Conservation (phyloP, 2,113 vertebrate species). For the Aptenodytes forsteri region DNA sequence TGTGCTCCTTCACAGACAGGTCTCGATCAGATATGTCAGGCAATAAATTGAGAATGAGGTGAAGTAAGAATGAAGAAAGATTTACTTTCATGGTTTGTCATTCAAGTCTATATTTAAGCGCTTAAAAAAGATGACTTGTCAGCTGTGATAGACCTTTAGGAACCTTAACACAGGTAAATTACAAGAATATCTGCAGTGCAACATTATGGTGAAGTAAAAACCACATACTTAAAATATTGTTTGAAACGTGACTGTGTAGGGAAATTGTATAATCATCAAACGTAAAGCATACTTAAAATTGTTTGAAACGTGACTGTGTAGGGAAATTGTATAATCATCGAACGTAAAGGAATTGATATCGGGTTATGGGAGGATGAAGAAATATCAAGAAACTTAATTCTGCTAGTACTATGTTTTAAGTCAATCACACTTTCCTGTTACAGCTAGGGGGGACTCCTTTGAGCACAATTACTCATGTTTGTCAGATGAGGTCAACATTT, state of each 20-base stretch:
- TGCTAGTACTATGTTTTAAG: neutral
- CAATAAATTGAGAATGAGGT: conserved; percentile 3
- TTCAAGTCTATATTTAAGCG: conserved; percentile 31
- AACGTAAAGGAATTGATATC: no score
- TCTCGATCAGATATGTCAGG: neutral
- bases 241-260: neutral
- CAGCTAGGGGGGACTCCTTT: neutral
- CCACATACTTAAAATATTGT: neutral
- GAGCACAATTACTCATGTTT: neutral
- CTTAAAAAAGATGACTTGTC: neutral
- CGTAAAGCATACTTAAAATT: neutral
- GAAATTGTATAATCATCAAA: neutral
- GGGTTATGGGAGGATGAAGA: neutral
- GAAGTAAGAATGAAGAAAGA: conserved; percentile 40
- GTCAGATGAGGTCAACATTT: neutral
- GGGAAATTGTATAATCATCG: neutral
- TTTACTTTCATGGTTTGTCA: conserved; percentile 20
- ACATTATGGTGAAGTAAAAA: neutral
- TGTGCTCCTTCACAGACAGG: neutral
- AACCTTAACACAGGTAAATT: conserved; percentile 9
- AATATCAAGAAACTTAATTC: neutral
- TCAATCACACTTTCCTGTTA: neutral
- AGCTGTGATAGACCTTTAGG: neutral
- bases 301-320: neutral
- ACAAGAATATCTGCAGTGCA: neutral